Evolutionary conservation across 2,888 invertebrate species (phyloP).

Genomic region (Holacanthella duospinosa): DNA sequence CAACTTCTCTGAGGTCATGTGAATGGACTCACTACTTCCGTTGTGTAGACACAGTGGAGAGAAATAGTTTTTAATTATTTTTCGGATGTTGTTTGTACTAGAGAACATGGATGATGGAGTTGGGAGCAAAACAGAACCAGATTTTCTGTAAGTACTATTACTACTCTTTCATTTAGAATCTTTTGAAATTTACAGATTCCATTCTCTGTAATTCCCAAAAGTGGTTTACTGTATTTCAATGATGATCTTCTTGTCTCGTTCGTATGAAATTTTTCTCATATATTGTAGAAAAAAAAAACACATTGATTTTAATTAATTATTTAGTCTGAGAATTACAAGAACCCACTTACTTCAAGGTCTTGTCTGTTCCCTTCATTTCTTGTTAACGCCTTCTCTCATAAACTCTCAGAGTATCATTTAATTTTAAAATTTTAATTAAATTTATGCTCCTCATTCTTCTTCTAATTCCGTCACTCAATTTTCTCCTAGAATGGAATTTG

Average conservation of each 20-base stretch:
- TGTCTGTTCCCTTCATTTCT: too few species aligned
- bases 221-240: conserved; percentile 7
- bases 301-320: background rate
- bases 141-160: too few species aligned
- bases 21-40: background rate
- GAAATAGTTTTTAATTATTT: background rate
- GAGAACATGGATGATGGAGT: background rate
- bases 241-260: conserved; percentile 28
- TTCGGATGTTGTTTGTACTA: background rate
- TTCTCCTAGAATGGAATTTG: background rate
- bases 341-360: background rate
- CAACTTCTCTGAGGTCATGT: background rate
- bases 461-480: background rate
- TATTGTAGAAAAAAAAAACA: background rate
- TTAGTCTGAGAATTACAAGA: background rate
- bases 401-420: background rate
- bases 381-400: too few species aligned
- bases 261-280: conserved; percentile 19
- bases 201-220: conserved; percentile 12
- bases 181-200: too few species aligned
- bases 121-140: background rate
- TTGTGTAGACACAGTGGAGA: background rate
- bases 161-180: too few species aligned
- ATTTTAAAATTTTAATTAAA: background rate
- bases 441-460: background rate